phyloP scores from a whole-genome alignment of 2,113 vertebrate species.

The Grus americana region DNA sequence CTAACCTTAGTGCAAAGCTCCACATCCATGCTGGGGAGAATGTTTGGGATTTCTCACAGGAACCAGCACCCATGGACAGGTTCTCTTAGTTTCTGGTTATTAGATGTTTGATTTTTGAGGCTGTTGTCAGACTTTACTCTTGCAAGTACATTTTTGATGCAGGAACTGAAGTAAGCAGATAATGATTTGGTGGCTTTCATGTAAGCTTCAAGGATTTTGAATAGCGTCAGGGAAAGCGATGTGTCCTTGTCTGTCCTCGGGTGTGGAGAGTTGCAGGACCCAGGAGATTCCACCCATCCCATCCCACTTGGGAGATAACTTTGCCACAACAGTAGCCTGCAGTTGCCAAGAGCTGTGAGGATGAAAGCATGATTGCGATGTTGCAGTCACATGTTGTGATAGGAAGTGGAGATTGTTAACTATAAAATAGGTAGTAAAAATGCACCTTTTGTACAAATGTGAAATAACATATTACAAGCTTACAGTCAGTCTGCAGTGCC shows the following conservation, averaged over 20 bases:
- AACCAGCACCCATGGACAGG: fast-evolving
- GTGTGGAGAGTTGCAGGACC: background rate
- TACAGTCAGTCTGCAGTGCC: background rate
- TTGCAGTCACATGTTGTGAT: background rate
- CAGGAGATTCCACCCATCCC: background rate
- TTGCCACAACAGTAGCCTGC: background rate
- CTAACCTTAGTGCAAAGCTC: background rate
- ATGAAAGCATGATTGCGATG: background rate
- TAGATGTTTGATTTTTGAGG: background rate
- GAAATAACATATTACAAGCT: background rate
- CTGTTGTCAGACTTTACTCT: background rate
- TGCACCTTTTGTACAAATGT: background rate
- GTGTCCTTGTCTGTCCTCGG: background rate
- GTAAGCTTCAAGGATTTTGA: background rate
- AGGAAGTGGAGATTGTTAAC: background rate
- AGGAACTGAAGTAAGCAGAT: background rate
- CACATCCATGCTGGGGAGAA: background rate
- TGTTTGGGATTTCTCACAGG: background rate
- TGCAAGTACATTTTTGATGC: background rate
- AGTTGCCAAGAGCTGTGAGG: background rate
- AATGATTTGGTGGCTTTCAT: background rate
- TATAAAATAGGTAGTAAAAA: background rate
- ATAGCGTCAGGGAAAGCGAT: background rate
- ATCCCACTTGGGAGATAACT: background rate
- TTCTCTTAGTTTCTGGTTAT: background rate